Base-by-base conservation (phyloP, 2,797 vertebrate species). In the Pteronotus mesoamericanus region DNA sequence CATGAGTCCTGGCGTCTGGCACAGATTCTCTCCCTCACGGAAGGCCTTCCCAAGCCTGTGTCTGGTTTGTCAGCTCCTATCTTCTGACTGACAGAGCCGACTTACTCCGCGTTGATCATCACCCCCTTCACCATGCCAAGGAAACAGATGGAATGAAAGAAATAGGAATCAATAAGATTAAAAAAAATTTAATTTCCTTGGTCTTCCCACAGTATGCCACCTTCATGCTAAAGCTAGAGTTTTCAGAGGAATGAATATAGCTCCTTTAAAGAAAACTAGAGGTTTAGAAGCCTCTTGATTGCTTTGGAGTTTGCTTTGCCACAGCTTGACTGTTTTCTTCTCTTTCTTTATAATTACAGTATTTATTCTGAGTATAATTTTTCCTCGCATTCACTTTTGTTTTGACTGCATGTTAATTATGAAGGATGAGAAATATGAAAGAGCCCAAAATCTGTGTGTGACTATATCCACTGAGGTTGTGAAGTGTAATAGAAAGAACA, bases 161-260 rank as follows among this genome's bases (percentile, higher is more conserved):
- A 97, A 97, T 97, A 97, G 93, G 97, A 97, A 97, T 97, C 97
- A 98, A 97, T 97, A 97, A 95, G 97, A 97, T 92, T 93, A 75
- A 91, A 95, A 96, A 94, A 97, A 96, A 94, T 96, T 97, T 95
- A 90, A 96, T 97, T 97, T 97, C 88, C 94, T 96, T 97, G 96
- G 96, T 97, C 96, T 97, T 87, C 95, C 97, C 86, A 75, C 89
- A 97, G 96, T 79, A 97, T 94, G 95, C 91, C 80, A 96, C 95
- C 94, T 96, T 95, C 92, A 19, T 89, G 97, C 92, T 86, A 95
- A 94, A 96, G 93, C 95, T 91, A 92, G 96, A 59, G 89, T 87
- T 94, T 96, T 96, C 69, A 79, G 75, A 87, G 80, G 75, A 85
- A 95, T 82, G 89, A 90, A 96, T 66, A n/a, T 7, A 94, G 86